phyloP scores from a whole-genome alignment of 2,888 invertebrate genomes.

The Glaucopsyche alexis region DNA sequence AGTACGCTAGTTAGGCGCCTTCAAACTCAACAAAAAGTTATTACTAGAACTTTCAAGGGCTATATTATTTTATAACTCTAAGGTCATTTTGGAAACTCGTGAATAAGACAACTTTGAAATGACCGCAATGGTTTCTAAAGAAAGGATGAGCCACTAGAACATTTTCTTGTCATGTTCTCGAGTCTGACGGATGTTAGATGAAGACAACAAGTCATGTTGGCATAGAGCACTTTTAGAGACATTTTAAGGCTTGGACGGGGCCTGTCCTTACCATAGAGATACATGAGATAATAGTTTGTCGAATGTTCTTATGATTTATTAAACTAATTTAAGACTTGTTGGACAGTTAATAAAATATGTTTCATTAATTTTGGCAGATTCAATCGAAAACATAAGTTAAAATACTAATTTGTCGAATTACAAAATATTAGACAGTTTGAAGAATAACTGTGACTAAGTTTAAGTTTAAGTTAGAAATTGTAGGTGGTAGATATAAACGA shows the following conservation, averaged over 20 bases:
- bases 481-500: neutral
- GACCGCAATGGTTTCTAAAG: too few relatives aligned
- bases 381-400: neutral
- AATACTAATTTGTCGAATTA: neutral
- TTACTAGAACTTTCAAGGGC: too few relatives aligned
- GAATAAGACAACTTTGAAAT: too few relatives aligned
- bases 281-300: neutral
- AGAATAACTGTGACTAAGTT: neutral
- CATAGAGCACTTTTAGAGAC: neutral
- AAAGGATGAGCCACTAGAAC: too few relatives aligned
- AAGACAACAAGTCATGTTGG: too few relatives aligned
- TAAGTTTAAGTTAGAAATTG: neutral
- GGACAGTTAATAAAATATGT: neutral
- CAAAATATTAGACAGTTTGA: neutral
- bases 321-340: neutral
- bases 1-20: too few relatives aligned
- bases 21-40: too few relatives aligned
- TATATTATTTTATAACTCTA: too few relatives aligned
- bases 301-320: constrained; percentile 4
- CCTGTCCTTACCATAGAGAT: neutral
- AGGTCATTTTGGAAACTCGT: too few relatives aligned
- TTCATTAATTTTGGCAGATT: neutral
- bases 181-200: too few relatives aligned
- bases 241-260: neutral
- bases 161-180: too few relatives aligned